Percentiles rank a stretch among this genome's conserved stretches.
phyloP scores from a whole-genome alignment of 2,888 invertebrate species.

The Drosophila maculinotata region DNA sequence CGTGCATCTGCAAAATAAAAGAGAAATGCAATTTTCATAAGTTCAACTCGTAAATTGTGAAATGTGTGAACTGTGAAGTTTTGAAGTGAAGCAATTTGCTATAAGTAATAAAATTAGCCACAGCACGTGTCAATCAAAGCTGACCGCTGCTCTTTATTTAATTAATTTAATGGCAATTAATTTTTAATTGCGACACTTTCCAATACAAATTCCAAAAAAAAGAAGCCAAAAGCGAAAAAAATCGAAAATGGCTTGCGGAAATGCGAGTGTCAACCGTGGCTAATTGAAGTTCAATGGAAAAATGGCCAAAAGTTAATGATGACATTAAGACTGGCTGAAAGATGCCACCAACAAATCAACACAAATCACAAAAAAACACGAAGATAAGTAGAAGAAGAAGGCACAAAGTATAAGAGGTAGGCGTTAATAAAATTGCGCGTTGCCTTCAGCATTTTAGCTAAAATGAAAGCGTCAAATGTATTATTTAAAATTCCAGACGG shows the following conservation, averaged over 20 bases:
- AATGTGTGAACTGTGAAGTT: neutral
- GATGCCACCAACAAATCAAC: conserved; percentile 31
- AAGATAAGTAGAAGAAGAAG: conserved; percentile 15
- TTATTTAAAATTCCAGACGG: conserved; percentile 68
- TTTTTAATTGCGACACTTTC: conserved; percentile 73
- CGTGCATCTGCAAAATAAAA: conserved; percentile 23
- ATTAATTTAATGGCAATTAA: conserved; percentile 55
- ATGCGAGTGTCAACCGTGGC: conserved; percentile 46
- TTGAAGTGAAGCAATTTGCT: conserved; percentile 17
- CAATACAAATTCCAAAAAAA: conserved; percentile 27
- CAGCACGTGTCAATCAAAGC: conserved; percentile 44
- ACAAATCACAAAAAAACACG: conserved; percentile 23
- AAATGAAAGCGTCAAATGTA: conserved; percentile 74
- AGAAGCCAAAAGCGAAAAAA: conserved; percentile 1
- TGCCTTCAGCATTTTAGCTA: conserved; percentile 60
- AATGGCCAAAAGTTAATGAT: conserved; percentile 67
- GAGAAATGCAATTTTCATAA: conserved; percentile 33
- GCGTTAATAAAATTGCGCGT: conserved; percentile 53
- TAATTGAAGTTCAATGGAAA: conserved; percentile 70
- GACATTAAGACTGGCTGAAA: conserved; percentile 56
- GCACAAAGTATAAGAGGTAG: conserved; percentile 37
- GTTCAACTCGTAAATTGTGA: neutral
- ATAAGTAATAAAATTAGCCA: conserved; percentile 31
- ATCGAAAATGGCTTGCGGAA: conserved; percentile 28
- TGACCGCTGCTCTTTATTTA: conserved; percentile 26